Percentiles rank a stretch among this genome's conserved stretches.
These are phyloP conservation scores for Cynoglossus semilaevis DNA, from an alignment of 2,113 vertebrate species.

Conservation along the genomic window DNA sequence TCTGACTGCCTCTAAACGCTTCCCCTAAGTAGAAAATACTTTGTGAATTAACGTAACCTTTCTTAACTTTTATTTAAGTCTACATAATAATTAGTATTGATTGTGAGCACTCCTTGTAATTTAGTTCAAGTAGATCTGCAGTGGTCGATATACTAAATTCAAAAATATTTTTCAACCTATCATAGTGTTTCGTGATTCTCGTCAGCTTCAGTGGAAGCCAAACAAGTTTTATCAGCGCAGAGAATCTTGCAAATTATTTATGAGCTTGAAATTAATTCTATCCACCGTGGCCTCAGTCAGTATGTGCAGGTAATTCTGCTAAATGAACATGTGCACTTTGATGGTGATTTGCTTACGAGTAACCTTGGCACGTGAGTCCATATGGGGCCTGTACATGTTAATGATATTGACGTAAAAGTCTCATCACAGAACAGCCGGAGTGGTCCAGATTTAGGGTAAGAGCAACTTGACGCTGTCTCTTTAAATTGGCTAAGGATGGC, in stretches of 20 bases:
- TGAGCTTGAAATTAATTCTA: slow-evolving; percentile 54
- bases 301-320: slow-evolving; percentile 35
- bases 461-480: slow-evolving; percentile 29
- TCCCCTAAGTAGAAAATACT: no score
- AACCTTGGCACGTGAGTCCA: slow-evolving; percentile 15
- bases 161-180: slow-evolving; percentile 1
- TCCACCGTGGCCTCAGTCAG: slow-evolving; percentile 19
- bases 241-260: slow-evolving; percentile 53
- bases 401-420: slow-evolving; percentile 45
- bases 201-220: slow-evolving; percentile 13
- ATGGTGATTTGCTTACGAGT: slow-evolving; percentile 19
- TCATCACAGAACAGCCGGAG: slow-evolving; percentile 25
- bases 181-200: slow-evolving; percentile 13
- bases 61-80: no score
- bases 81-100: no score
- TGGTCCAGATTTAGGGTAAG: not conserved
- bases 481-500: slow-evolving; percentile 50
- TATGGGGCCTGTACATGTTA: slow-evolving; percentile 23
- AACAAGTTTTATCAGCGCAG: slow-evolving; percentile 28
- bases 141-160: no score
- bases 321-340: slow-evolving; percentile 29
- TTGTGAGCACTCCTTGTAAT: no score
- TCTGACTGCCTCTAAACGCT: slow-evolving; percentile 4
- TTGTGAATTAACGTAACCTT: no score
- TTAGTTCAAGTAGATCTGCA: no score